phyloP scores from a whole-genome alignment of 2,797 vertebrate species.

The Neomorphus geoffroyi region DNA sequence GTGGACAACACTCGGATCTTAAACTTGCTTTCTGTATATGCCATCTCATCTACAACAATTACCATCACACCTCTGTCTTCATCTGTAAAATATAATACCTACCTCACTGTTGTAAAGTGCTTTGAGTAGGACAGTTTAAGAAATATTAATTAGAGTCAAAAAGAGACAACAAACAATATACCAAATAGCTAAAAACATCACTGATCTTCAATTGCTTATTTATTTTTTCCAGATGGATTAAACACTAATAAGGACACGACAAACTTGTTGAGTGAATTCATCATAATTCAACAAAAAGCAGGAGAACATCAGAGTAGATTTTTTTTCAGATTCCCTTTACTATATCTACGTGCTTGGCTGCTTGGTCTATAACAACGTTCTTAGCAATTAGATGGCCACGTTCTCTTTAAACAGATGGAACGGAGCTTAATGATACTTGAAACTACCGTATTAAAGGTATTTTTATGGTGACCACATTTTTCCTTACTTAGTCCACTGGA shows the following conservation, averaged over 20 bases:
- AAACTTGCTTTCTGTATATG: not conserved
- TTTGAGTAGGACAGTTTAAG: not conserved
- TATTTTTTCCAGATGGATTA: not conserved
- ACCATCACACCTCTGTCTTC: not conserved
- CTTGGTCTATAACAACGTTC: not conserved
- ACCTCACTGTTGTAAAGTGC: not conserved
- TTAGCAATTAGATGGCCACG: constrained; percentile 19
- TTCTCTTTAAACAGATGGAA: constrained; percentile 56
- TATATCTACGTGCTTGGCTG: not conserved
- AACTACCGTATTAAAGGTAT: constrained; percentile 35
- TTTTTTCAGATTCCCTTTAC: not conserved
- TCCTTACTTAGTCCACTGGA: constrained; percentile 22
- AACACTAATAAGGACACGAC: not conserved
- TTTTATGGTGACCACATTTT: constrained; percentile 34
- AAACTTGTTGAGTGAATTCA: not conserved
- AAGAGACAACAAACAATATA: not conserved
- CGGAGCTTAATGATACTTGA: constrained; percentile 48
- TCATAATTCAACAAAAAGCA: not conserved
- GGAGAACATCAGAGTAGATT: not conserved
- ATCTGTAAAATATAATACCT: not conserved
- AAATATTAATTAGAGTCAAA: not conserved
- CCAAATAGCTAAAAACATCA: not conserved
- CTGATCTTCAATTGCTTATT: not conserved
- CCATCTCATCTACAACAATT: not conserved
- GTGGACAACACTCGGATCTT: not conserved